Percentiles rank a stretch among this genome's conserved stretches.
These are phyloP conservation scores for Eupithecia centaureata DNA, from an alignment of 2,888 invertebrate genomes.

Conservation along the genomic window DNA sequence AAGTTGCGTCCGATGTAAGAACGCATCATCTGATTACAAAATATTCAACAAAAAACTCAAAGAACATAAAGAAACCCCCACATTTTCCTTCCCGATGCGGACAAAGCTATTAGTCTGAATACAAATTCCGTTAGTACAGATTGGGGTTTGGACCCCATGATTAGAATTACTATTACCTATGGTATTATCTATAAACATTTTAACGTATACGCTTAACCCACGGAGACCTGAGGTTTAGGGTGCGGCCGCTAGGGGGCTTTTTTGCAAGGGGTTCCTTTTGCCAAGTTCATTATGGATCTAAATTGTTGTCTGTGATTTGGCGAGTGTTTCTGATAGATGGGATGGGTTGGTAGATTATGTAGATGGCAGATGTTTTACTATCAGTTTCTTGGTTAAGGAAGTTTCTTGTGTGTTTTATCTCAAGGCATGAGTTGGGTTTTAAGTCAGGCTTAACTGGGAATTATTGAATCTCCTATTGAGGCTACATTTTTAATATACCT, in stretches of 20 bases:
- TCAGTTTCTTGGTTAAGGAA: background rate
- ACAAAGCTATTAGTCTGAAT: conserved; percentile 75
- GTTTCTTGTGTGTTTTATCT: background rate
- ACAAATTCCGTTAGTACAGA: conserved; percentile 68
- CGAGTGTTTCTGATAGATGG: conserved; percentile 43
- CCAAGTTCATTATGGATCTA: conserved; percentile 72
- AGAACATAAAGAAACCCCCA: conserved; percentile 40
- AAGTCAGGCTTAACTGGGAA: background rate
- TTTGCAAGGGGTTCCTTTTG: conserved; percentile 70
- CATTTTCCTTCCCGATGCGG: conserved; percentile 55
- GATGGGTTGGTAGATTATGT: conserved; percentile 10
- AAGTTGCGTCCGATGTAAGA: background rate
- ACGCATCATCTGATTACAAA: conserved; percentile 21
- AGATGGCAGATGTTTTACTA: conserved; percentile 11
- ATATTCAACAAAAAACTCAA: conserved; percentile 10
- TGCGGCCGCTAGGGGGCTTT: conserved; percentile 53
- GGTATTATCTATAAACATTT: conserved; percentile 83
- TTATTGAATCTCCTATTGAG: background rate
- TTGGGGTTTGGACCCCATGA: conserved; percentile 51
- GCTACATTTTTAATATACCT: no score
- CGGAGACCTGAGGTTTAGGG: conserved; percentile 69
- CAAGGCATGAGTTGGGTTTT: background rate
- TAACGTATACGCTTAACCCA: conserved; percentile 81
- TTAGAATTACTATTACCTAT: conserved; percentile 77
- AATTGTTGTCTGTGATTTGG: conserved; percentile 67